Evolutionary conservation across 2,888 invertebrate genomes (phyloP).

Genomic region (Plagodis pulveraria): DNA sequence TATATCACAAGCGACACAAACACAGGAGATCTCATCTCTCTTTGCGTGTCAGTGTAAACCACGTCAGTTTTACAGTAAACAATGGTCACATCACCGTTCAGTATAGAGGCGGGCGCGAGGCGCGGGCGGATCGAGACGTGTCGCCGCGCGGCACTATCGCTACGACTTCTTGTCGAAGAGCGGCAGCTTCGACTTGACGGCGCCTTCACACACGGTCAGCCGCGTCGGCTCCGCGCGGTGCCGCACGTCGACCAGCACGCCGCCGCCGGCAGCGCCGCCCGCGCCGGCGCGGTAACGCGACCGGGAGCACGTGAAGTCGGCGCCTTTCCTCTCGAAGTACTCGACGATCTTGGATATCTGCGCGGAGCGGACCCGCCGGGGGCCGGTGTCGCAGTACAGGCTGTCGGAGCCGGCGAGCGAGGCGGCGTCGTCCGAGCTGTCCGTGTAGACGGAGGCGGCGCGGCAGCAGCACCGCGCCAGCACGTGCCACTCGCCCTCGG

Average conservation of each 20-base stretch:
- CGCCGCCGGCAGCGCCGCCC: conserved; percentile 31
- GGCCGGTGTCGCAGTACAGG: conserved; percentile 86
- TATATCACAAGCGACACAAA: too few relatives aligned
- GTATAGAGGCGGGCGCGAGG: conserved; percentile 6
- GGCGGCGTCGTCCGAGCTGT: conserved; percentile 94
- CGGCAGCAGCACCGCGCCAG: conserved; percentile 69
- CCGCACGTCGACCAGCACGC: conserved; percentile 40
- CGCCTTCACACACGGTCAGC: conserved; percentile 93
- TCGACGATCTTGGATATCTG: conserved; percentile 90
- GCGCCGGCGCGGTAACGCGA: conserved; percentile 36
- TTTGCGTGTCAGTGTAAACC: too few relatives aligned
- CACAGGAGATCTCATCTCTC: too few relatives aligned
- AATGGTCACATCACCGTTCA: too few relatives aligned
- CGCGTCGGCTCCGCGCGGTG: conserved; percentile 68
- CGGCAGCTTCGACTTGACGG: conserved; percentile 93
- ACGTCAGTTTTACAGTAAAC: too few relatives aligned
- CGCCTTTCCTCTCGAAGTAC: conserved; percentile 67
- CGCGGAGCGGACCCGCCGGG: conserved; percentile 85
- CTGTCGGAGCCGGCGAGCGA: conserved; percentile 92
- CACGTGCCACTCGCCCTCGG: conserved; percentile 60
- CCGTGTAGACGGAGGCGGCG: conserved; percentile 90
- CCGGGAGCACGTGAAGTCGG: conserved; percentile 75
- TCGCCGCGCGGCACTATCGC: conserved; percentile 40
- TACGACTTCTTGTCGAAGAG: conserved; percentile 89
- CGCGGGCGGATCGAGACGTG: background rate